Conservation (phyloP, 2,113 vertebrate species). For the Myotis davidii region DNA sequence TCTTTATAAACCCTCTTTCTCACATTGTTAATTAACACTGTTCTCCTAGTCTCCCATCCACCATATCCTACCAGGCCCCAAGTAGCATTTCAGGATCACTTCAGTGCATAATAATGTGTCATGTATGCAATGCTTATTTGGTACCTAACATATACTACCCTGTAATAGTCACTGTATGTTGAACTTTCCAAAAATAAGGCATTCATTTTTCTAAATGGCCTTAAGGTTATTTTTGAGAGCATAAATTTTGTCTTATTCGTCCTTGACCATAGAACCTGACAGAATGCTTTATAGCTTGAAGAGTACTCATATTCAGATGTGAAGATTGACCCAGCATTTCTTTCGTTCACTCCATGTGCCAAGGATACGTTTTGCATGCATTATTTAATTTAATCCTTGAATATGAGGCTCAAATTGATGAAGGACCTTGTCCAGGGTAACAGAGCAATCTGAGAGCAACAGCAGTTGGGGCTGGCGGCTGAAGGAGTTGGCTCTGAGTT, state of each 20-base stretch:
- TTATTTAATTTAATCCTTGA: neutral
- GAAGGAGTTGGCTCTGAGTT: neutral
- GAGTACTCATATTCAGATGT: neutral
- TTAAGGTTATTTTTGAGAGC: neutral
- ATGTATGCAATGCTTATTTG: neutral
- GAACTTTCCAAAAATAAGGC: conserved; percentile 23
- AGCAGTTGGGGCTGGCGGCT: neutral
- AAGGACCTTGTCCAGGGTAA: neutral
- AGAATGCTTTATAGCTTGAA: neutral
- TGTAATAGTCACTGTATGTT: neutral
- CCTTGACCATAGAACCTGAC: neutral
- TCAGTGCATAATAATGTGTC: neutral
- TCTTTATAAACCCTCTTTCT: neutral
- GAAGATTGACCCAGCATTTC: neutral
- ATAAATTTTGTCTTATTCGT: neutral
- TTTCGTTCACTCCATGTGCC: neutral
- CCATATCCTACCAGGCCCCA: neutral
- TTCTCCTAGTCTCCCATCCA: neutral
- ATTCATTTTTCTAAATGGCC: neutral
- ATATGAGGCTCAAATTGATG: neutral
- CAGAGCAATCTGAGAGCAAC: neutral
- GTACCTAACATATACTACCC: neutral
- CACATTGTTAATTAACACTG: neutral
- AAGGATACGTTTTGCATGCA: neutral
- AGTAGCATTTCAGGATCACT: neutral